phyloP scores from a whole-genome alignment of 2,113 vertebrate species.

The Mesoclemmys tuberculata region DNA sequence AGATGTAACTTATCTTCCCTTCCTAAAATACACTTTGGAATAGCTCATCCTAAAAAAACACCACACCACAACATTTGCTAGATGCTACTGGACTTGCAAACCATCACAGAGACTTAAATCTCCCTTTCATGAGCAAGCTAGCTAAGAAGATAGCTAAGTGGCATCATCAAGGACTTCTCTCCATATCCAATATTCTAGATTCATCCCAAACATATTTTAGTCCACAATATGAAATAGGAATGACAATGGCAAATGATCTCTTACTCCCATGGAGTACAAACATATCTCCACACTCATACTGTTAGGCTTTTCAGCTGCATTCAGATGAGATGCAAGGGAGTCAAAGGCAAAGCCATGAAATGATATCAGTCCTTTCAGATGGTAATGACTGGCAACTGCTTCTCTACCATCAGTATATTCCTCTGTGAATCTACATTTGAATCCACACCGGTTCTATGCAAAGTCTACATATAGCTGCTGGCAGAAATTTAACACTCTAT shows the following conservation, averaged over 20 bases:
- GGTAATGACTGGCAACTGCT: too few relatives aligned
- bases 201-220: background rate
- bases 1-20: too few relatives aligned
- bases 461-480: constrained; percentile 51
- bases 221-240: background rate
- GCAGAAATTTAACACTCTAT: constrained; percentile 19
- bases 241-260: background rate
- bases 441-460: constrained; percentile 32
- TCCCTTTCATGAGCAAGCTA: background rate
- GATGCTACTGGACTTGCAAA: background rate
- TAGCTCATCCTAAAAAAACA: too few relatives aligned
- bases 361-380: background rate
- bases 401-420: background rate
- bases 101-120: background rate
- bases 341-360: background rate
- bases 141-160: background rate
- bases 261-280: constrained; percentile 14
- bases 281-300: background rate
- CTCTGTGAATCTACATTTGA: background rate
- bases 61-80: too few relatives aligned
- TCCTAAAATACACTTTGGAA: too few relatives aligned
- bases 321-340: background rate
- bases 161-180: background rate
- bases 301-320: background rate
- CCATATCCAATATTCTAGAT: background rate